A percentile compares a stretch with the other conserved stretches of the same genome.
Conservation (phyloP, 2,113 vertebrate species). For the Hypocryptadius cinnamomeus region DNA sequence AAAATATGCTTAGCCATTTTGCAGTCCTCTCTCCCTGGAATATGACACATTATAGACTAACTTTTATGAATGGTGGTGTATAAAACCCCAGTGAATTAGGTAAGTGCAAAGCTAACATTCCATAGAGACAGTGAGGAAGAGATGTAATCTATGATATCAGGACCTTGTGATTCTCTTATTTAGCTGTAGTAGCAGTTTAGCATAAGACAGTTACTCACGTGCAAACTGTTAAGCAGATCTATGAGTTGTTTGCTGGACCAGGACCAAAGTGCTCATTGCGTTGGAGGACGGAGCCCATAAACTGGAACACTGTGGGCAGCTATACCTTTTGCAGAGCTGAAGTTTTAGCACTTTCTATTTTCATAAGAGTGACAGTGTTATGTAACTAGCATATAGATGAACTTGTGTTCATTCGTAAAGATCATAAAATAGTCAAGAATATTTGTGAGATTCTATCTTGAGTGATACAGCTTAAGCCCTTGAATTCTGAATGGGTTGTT, state of each 20-base stretch:
- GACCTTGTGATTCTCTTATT: constrained; percentile 29
- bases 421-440: constrained; percentile 49
- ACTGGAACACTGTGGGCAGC: constrained; percentile 48
- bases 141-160: background rate
- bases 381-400: constrained; percentile 45
- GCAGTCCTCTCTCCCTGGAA: background rate
- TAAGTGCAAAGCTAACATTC: background rate
- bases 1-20: background rate
- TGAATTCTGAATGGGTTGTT: constrained; percentile 37
- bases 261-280: constrained; percentile 30
- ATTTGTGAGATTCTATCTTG: constrained; percentile 29
- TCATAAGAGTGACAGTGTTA: constrained; percentile 16
- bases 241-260: background rate
- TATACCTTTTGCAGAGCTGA: constrained; percentile 30
- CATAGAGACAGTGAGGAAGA: background rate
- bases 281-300: constrained; percentile 22
- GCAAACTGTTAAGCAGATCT: background rate
- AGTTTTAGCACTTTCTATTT: constrained; percentile 51
- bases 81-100: background rate
- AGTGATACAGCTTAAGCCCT: background rate
- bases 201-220: background rate
- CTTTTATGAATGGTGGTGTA: constrained; percentile 34
- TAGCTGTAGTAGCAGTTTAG: constrained; percentile 45
- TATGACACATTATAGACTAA: background rate
- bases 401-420: constrained; percentile 24